Evolutionary conservation across 2,797 vertebrate species (phyloP), one percentile per base, ranked within the genome.

Genomic region (Xyrichtys novacula): DNA sequence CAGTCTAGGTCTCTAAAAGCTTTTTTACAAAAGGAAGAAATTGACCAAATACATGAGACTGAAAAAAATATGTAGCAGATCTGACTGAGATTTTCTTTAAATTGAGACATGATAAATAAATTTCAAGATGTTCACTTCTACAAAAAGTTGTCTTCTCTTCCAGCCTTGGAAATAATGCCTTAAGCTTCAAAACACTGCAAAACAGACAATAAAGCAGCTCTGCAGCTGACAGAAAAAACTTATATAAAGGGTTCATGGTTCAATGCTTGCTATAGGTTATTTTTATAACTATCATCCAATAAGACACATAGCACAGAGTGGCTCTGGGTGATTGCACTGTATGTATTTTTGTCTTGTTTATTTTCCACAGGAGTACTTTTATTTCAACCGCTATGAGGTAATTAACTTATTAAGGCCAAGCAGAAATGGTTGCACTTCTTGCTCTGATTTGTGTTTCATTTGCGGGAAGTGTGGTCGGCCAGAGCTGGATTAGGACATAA

Each of bases 141-240:
- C 16, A 39, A 76, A 56, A 15, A 48, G 25, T 61, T 23, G 0
- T 15, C 12, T 20, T 69, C 32, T 44, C 10, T 12, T 47, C 57
- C 1, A 22, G 57, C 25, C 11, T 36, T 10, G 26, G 40, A 25
- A 58, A 43, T 38, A 23, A 20, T 14, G 19, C 16, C 36, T 39
- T 46, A 36, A 23, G 38, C 15, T 26, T n/a, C 20, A 1, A 69
- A 29, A 34, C 19, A 34, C 20, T 2, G 31, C 26, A 17, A 14
- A 31, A 38, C 5, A 11, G 50, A 34, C 47, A 63, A 0, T 15
- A 43, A 55, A 47, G 31, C 5, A 53, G n/a, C 36, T 57, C 10
- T 7, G 38, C 23, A 52, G n/a, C 2, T 22, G 20, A 31, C n/a
- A 42, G 40, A 38, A 53, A 15, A 49, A 39, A 31, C 20, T 31